Evolutionary conservation across 2,797 vertebrate species (phyloP).

Genomic region (Trachurus trachurus): DNA sequence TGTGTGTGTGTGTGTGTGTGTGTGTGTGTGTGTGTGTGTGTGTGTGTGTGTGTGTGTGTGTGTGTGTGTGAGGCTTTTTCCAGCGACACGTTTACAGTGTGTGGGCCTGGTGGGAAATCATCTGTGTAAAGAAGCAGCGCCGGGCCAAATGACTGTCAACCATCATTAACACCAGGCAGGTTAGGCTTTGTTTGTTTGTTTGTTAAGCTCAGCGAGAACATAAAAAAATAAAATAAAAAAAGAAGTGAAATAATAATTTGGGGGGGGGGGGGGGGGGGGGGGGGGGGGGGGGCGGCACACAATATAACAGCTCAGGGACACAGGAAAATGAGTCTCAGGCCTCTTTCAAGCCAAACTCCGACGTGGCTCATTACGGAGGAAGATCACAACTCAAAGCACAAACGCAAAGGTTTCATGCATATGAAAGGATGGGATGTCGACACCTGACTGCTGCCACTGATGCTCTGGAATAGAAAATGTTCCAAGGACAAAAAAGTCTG

Average conservation of each 20-base stretch:
- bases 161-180: conserved; percentile 18
- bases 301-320: neutral
- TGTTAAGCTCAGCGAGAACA: neutral
- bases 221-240: neutral
- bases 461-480: conserved; percentile 8
- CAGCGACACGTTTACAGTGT: conserved; percentile 28
- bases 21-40: neutral
- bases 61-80: conserved; percentile 15
- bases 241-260: too few relatives aligned
- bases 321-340: neutral
- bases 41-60: neutral
- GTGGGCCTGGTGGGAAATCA: conserved; percentile 20
- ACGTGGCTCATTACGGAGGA: neutral
- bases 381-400: neutral
- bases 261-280: too few relatives aligned
- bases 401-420: conserved; percentile 2
- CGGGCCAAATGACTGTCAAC: conserved; percentile 18
- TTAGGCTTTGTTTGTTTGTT: conserved; percentile 13
- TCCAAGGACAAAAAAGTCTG: conserved; percentile 18
- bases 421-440: conserved; percentile 4
- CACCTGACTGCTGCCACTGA: neutral
- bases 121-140: conserved; percentile 9
- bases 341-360: conserved; percentile 6
- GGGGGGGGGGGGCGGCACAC: neutral
- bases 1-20: neutral